Percentiles rank a stretch among this genome's conserved stretches.
Evolutionary conservation across 2,888 invertebrate genomes (phyloP).

Genomic region (Acrobeloides nanus): DNA sequence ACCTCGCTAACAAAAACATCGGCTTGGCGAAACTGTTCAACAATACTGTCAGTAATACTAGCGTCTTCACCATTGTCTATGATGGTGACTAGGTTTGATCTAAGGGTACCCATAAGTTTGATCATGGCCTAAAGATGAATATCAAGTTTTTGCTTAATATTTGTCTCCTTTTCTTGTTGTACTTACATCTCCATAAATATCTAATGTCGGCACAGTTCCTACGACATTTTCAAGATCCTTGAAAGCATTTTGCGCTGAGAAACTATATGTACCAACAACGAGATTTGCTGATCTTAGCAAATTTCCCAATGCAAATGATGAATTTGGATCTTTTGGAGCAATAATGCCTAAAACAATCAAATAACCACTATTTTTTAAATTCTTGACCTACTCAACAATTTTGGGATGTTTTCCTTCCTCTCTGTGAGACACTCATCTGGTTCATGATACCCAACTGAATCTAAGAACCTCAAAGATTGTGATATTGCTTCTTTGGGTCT

Average conservation of each 20-base stretch:
- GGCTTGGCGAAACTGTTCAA: not conserved
- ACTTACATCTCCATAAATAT: not conserved
- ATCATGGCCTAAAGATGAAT: conserved; percentile 12
- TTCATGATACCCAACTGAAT: conserved; percentile 47
- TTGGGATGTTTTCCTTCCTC: conserved; percentile 17
- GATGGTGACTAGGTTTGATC: conserved; percentile 40
- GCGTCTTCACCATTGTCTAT: conserved; percentile 34
- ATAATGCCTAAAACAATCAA: conserved; percentile 29
- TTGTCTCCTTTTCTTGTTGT: too few species aligned
- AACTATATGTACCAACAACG: conserved; percentile 44
- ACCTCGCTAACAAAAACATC: conserved; percentile 36
- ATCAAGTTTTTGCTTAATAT: not conserved
- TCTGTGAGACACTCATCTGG: conserved; percentile 40
- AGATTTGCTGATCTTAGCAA: conserved; percentile 37
- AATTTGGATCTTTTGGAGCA: conserved; percentile 41
- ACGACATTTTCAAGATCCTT: not conserved
- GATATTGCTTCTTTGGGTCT: conserved; percentile 45
- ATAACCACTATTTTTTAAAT: not conserved
- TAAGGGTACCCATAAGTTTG: conserved; percentile 31
- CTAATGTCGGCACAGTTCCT: conserved; percentile 1
- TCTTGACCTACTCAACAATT: conserved; percentile 25
- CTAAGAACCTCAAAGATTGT: conserved; percentile 48
- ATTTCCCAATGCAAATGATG: conserved; percentile 36
- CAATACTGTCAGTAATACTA: not conserved
- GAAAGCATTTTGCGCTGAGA: conserved; percentile 25